Percentiles rank a stretch among this genome's conserved stretches.
These are phyloP conservation scores for Paedocypris sp. DNA, from an alignment of 2,113 vertebrate species.

Conservation along the genomic window DNA sequence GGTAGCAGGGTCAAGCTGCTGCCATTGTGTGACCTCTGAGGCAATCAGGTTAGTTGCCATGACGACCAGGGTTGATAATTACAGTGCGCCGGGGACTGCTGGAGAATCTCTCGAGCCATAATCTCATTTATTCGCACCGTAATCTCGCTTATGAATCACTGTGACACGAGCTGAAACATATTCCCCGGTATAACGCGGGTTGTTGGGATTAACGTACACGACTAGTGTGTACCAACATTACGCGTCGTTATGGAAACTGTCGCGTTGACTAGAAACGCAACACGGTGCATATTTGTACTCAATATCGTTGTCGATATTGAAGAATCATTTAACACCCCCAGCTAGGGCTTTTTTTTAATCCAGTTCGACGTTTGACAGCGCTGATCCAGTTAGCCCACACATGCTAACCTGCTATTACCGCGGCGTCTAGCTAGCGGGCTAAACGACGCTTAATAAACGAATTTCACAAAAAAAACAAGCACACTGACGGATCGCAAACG, in stretches of 20 bases:
- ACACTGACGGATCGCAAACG: too few relatives aligned
- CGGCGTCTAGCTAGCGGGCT: neutral
- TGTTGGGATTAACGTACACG: too few relatives aligned
- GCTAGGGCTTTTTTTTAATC: neutral
- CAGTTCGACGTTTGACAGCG: neutral
- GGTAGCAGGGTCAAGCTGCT: slow-evolving; percentile 56
- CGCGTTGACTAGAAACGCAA: too few relatives aligned
- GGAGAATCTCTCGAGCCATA: neutral
- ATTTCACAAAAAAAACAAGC: too few relatives aligned
- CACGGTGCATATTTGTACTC: too few relatives aligned
- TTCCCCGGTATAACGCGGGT: too few relatives aligned
- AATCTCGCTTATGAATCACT: neutral
- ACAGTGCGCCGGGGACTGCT: slow-evolving; percentile 16
- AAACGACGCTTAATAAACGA: slow-evolving; percentile 39
- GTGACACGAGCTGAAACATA: too few relatives aligned
- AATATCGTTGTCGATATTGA: too few relatives aligned
- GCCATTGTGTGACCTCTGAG: slow-evolving; percentile 63
- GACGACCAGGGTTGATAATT: slow-evolving; percentile 40
- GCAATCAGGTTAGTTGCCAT: slow-evolving; percentile 48
- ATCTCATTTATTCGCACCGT: neutral
- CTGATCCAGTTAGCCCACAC: slow-evolving; percentile 4
- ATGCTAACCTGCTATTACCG: slow-evolving; percentile 11
- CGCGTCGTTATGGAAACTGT: too few relatives aligned
- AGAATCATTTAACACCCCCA: neutral
- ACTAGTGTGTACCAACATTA: too few relatives aligned